Conservation (phyloP, 2,888 invertebrate genomes). For the Phaedon cochleariae region DNA sequence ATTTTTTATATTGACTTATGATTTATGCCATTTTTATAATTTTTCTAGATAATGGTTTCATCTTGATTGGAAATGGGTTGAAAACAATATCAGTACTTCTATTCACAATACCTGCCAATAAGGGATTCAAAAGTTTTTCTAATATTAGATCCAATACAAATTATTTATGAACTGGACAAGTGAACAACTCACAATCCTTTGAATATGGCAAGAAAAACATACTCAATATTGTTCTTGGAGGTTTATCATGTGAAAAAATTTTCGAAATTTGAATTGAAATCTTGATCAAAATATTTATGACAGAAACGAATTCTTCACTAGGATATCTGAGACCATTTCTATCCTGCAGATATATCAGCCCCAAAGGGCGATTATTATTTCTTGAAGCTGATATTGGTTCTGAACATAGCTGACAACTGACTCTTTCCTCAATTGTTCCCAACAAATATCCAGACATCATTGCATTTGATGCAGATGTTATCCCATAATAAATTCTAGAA, state of each 20-base stretch:
- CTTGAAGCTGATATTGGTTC: neutral
- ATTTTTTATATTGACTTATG: no score
- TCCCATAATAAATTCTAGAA: neutral
- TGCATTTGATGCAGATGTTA: neutral
- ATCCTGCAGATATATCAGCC: no score
- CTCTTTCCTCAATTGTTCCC: neutral
- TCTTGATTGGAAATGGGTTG: neutral
- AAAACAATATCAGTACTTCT: neutral
- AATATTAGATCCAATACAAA: neutral
- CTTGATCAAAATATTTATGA: neutral
- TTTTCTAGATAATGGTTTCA: neutral
- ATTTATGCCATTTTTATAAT: neutral
- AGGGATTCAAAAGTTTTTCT: neutral
- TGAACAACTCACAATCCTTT: neutral
- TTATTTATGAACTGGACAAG: neutral
- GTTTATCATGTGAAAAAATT: no score
- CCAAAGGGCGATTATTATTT: no score
- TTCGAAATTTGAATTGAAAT: no score
- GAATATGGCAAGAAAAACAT: neutral
- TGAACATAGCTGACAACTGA: no score
- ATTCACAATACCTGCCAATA: neutral
- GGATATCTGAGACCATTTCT: no score
- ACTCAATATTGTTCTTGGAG: neutral
- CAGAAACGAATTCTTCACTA: no score
- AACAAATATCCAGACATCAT: neutral